Percentiles rank a stretch among this genome's conserved stretches.
phyloP scores from a whole-genome alignment of 2,888 invertebrate genomes.

The Leptopilina syphax region DNA sequence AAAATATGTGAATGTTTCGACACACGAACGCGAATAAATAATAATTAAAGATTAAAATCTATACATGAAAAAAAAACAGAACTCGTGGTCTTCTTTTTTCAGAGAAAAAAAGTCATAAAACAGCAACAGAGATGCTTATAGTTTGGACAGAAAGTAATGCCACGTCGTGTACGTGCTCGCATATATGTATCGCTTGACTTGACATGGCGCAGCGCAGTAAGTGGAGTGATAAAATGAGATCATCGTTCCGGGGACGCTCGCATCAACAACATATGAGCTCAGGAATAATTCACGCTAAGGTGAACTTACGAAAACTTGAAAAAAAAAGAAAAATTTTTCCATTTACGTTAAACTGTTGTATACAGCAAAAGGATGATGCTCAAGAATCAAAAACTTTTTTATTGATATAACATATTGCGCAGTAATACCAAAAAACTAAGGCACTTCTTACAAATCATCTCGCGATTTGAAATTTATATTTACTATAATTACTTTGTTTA shows the following conservation, averaged over 20 bases:
- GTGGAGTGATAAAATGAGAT: slow-evolving; percentile 72
- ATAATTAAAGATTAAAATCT: background rate
- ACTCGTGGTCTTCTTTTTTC: background rate
- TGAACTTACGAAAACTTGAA: slow-evolving; percentile 2
- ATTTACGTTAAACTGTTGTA: background rate
- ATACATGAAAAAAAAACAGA: background rate
- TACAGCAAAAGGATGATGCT: too few species aligned
- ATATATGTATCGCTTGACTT: slow-evolving; percentile 39
- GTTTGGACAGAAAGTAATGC: slow-evolving; percentile 44
- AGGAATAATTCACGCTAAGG: slow-evolving; percentile 11
- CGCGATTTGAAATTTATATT: background rate
- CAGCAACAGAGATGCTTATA: slow-evolving; percentile 32
- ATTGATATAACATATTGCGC: too few species aligned
- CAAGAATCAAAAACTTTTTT: too few species aligned
- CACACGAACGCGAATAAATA: background rate
- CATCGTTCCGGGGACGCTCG: slow-evolving; percentile 64
- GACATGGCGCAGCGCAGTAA: slow-evolving; percentile 57
- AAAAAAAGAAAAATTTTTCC: background rate
- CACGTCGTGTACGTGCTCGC: slow-evolving; percentile 40
- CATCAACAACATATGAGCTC: slow-evolving; percentile 44
- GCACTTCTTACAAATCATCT: background rate
- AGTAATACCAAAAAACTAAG: too few species aligned
- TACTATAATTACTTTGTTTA: slow-evolving; percentile 12
- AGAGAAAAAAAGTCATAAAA: background rate
- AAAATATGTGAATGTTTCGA: too few species aligned